These are phyloP conservation scores for Lacerta agilis DNA, from an alignment of 2,797 vertebrate species.

Conservation along the genomic window DNA sequence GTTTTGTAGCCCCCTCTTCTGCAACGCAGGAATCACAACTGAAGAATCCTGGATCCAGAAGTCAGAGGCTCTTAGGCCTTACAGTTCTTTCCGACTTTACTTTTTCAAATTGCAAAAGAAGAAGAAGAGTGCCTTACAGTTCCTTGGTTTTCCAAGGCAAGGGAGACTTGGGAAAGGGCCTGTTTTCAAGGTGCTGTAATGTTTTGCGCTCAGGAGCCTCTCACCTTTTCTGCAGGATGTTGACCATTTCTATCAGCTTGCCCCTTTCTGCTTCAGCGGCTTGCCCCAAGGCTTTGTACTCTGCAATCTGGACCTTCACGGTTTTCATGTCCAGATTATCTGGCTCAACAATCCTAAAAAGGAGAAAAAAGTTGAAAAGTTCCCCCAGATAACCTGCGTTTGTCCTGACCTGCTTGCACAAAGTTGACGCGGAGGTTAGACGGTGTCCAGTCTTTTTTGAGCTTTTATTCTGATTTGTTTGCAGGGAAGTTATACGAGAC, in stretches of 20 bases:
- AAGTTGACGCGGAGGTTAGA: no score
- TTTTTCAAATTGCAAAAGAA: background rate
- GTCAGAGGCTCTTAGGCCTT: no score
- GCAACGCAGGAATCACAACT: no score
- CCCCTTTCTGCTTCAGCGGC: constrained; percentile 80
- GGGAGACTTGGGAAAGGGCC: no score
- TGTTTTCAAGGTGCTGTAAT: background rate
- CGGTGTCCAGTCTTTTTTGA: no score
- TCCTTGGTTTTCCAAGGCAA: background rate
- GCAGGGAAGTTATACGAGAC: no score
- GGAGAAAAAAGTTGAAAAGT: background rate
- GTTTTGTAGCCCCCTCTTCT: no score
- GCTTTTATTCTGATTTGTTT: no score
- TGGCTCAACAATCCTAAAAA: constrained; percentile 18
- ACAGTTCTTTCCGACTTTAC: background rate
- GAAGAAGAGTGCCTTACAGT: no score
- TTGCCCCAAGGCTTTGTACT: constrained; percentile 80
- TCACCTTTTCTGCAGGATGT: constrained; percentile 78
- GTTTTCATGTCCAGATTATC: constrained; percentile 62
- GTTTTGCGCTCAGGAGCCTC: background rate
- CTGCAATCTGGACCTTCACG: constrained; percentile 75
- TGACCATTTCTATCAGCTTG: constrained; percentile 80
- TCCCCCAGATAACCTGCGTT: no score
- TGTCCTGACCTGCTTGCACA: no score
- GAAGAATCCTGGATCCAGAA: no score